Evolutionary conservation across 2,888 invertebrate species (phyloP), one percentile per base, ranked within the genome.

Genomic region (Dermolepida albohirtum): DNA sequence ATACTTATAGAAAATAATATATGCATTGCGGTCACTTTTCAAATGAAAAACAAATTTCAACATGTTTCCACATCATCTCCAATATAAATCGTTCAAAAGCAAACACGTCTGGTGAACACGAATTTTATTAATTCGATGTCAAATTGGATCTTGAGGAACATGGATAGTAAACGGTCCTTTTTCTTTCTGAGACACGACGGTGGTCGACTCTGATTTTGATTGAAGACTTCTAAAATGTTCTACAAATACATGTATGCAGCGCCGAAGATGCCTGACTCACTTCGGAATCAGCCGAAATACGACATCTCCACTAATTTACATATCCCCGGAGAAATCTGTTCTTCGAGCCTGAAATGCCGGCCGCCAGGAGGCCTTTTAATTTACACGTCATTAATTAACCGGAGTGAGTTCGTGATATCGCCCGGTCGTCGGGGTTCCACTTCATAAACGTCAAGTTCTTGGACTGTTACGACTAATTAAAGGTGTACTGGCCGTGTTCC

Each of bases 251-350:
- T 77, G 78, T 78, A 22, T 78, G 79, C 80, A 80, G 79, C 79
- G 80, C 77, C 27, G 11, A 14, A 77, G 27, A 17, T 29, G 12
- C 11, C 27, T 17, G 40, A 11, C 16, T 40, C 40, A 54, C 16
- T 54, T 40, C 39, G 16, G 16, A 14, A 4, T 40, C 39, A 39
- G 17, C 10, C 17, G 27, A 78, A 79, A 80, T 79, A 79, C 81
- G 80, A 81, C 80, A 79, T 78, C 80, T 57, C 80, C 80, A 80
- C 81, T 81, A 79, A 82, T 82, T 82, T 82, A 80, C 82, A 82
- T 82, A 82, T 81, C 80, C 80, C 78, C 78, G 73, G 79, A 80
- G 80, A 80, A 81, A 82, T 81, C 81, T 81, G 78, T 80, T 78
- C 78, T 6, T 10, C 34, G 34, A 8, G 34, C 8, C 34, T 7